phyloP scores from a whole-genome alignment of 2,888 invertebrate genomes.

The Zelleria hepariella region DNA sequence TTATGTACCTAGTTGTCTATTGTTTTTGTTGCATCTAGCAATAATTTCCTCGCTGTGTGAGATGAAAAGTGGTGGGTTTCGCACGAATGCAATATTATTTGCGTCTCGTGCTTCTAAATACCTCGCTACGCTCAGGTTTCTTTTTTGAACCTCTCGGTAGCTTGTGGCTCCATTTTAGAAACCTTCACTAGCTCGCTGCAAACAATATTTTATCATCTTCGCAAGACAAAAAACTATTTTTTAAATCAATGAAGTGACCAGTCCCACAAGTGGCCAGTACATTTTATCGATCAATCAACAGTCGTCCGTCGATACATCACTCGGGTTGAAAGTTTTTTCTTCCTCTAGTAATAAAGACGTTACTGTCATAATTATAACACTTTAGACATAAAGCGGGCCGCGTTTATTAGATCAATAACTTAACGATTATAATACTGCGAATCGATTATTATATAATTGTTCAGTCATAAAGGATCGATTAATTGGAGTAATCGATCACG shows the following conservation, averaged over 20 bases:
- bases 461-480: slow-evolving; percentile 40
- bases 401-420: slow-evolving; percentile 62
- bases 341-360: slow-evolving; percentile 45
- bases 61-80: too few species aligned
- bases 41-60: too few species aligned
- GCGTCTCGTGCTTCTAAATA: too few species aligned
- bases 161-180: too few species aligned
- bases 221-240: not conserved
- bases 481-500: slow-evolving; percentile 58
- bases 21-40: too few species aligned
- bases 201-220: too few species aligned
- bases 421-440: slow-evolving; percentile 40
- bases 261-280: not conserved
- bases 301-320: not conserved
- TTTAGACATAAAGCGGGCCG: slow-evolving; percentile 31
- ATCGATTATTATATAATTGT: slow-evolving; percentile 47
- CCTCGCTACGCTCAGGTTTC: too few species aligned
- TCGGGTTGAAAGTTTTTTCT: slow-evolving; percentile 20
- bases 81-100: too few species aligned
- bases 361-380: slow-evolving; percentile 40
- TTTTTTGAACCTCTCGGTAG: too few species aligned
- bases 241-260: not conserved
- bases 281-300: not conserved
- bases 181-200: too few species aligned
- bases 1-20: too few species aligned